These are phyloP conservation scores for Neogobius melanostomus DNA, from an alignment of 2,113 vertebrate genomes.

Conservation along the genomic window DNA sequence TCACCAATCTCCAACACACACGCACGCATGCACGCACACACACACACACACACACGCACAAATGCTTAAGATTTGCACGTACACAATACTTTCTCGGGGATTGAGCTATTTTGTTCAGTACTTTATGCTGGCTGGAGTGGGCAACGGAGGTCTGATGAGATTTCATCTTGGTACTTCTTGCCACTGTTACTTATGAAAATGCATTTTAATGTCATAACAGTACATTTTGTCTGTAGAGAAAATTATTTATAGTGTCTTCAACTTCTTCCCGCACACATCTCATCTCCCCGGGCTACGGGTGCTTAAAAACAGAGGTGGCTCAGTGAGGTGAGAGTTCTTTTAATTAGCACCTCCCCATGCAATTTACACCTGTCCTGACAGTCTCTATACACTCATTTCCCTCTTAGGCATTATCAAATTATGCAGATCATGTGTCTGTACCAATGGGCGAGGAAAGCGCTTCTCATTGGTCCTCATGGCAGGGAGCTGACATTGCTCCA, in stretches of 20 bases:
- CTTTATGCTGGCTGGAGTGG: too few relatives aligned
- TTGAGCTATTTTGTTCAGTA: too few relatives aligned
- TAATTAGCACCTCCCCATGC: slow-evolving; percentile 8
- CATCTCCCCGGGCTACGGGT: neutral
- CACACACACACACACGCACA: too few relatives aligned
- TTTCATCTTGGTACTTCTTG: too few relatives aligned
- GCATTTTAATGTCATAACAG: neutral
- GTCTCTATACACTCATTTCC: neutral
- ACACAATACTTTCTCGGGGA: too few relatives aligned
- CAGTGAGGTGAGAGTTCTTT: slow-evolving; percentile 14
- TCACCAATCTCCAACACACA: too few relatives aligned
- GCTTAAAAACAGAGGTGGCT: neutral
- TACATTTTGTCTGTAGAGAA: neutral
- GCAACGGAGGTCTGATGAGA: too few relatives aligned
- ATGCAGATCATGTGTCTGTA: neutral
- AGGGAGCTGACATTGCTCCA: too few relatives aligned
- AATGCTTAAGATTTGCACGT: too few relatives aligned
- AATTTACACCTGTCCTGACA: neutral
- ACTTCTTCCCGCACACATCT: neutral
- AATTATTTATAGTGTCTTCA: neutral
- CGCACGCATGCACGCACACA: too few relatives aligned
- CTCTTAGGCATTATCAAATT: neutral
- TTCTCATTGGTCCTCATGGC: too few relatives aligned
- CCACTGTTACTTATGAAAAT: neutral
- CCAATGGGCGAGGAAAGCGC: too few relatives aligned